A percentile compares a stretch with the other conserved stretches of the same genome.
phyloP scores from a whole-genome alignment of 2,797 vertebrate species.

The Pagetopsis macropterus region DNA sequence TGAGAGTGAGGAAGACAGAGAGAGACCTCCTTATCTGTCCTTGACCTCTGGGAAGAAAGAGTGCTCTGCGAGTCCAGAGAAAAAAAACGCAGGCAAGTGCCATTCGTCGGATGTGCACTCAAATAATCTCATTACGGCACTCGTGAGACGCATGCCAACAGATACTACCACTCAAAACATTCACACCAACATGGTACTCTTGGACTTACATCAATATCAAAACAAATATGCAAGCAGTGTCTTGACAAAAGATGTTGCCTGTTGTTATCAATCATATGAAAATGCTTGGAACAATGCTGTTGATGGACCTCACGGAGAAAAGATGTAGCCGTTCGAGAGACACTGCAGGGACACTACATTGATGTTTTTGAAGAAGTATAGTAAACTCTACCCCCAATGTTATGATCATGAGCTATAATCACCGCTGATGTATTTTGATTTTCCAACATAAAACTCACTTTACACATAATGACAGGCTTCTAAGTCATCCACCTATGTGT shows the following conservation, averaged over 20 bases:
- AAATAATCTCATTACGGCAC: background rate
- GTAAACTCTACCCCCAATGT: slow-evolving; percentile 8
- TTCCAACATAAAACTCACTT: slow-evolving; percentile 51
- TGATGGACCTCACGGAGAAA: background rate
- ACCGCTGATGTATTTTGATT: slow-evolving; percentile 42
- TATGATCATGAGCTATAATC: slow-evolving; percentile 21
- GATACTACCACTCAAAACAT: slow-evolving; percentile 1
- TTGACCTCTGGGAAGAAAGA: slow-evolving; percentile 34
- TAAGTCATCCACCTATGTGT: slow-evolving; percentile 42
- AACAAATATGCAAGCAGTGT: background rate
- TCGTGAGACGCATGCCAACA: background rate
- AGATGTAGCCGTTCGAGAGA: background rate
- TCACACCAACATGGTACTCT: background rate
- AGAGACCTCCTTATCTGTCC: slow-evolving; percentile 18
- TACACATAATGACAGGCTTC: slow-evolving; percentile 48
- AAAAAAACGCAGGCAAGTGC: slow-evolving; percentile 3
- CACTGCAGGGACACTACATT: background rate
- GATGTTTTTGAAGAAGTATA: background rate
- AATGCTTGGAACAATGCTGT: background rate
- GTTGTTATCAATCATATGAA: background rate
- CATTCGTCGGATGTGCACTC: slow-evolving; percentile 23
- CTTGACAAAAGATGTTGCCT: background rate
- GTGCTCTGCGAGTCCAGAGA: background rate
- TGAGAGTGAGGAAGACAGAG: slow-evolving; percentile 23
- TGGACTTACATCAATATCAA: background rate